phyloP scores from a whole-genome alignment of 2,797 vertebrate genomes.

The Onychomys arenicola region DNA sequence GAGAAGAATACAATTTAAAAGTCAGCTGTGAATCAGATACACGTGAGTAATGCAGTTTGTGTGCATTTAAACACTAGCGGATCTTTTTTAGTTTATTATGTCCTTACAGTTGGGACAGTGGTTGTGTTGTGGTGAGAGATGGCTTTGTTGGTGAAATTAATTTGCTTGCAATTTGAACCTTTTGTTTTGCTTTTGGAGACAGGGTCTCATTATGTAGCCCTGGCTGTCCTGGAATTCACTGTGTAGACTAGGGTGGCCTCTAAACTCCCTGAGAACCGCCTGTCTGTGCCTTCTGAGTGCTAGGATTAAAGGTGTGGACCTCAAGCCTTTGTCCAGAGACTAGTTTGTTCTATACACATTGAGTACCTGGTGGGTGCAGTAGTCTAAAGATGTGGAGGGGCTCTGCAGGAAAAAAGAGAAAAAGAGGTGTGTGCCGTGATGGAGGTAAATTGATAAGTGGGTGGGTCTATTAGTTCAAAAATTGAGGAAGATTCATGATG shows the following conservation, averaged over 20 bases:
- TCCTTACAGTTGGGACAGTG: neutral
- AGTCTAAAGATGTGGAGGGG: neutral
- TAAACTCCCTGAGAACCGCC: neutral
- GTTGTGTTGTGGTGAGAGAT: slow-evolving; percentile 20
- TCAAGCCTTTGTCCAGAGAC: neutral
- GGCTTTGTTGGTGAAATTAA: slow-evolving; percentile 19
- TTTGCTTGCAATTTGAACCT: slow-evolving; percentile 38
- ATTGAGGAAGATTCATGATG: neutral
- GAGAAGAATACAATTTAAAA: slow-evolving; percentile 34
- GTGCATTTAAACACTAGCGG: neutral
- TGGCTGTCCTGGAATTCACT: neutral
- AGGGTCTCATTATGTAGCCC: neutral
- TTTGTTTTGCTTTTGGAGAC: neutral
- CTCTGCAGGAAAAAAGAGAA: neutral
- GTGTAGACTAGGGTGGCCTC: neutral
- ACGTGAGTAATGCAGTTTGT: slow-evolving; percentile 4
- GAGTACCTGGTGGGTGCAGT: neutral
- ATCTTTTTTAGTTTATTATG: slow-evolving; percentile 23
- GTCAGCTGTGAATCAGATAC: neutral
- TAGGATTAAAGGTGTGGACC: neutral
- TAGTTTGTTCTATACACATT: neutral
- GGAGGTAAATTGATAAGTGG: neutral
- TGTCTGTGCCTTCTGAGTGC: neutral
- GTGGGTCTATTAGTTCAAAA: slow-evolving; percentile 53
- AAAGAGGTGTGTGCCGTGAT: neutral